Evolutionary conservation across 92 coral and sea anemone species (phyloP), one percentile per base, ranked within the genome.

Genomic region (Diadumene lineata): DNA sequence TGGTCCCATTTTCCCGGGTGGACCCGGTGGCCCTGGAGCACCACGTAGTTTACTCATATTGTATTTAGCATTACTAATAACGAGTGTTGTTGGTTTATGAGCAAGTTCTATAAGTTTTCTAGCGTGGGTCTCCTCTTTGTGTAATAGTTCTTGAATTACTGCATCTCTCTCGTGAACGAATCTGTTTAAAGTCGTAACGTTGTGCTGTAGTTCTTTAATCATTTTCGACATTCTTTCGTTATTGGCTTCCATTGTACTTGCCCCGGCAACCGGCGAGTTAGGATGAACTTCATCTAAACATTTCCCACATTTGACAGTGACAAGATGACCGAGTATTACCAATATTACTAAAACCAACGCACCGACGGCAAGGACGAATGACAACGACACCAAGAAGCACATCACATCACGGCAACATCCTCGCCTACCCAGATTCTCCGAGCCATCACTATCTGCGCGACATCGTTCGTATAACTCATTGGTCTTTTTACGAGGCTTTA

Each of bases 381-480:
- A 63, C 13, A 68, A 26, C 16, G 76, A 34, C 15, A 81, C 76
- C 44, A 78, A 21, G n/a, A 83, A 32, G 61, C 82, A 74, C 74
- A 79, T 58, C 38, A 55, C 68, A 17, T 66, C 77, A 11, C 78
- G 21, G 11, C 92, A 87, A 8, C 74, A 34, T 22, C 64, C 69
- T 26, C 60, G 56, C 53, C 57, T 68, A 34, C 71, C 81, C 3
- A 79, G 72, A 1, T 67, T 70, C 34, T 83, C 88, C 15, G 90
- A 82, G 11, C 79, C 85, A 22, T 78, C 73, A 50, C 89, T 78
- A 56, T 46, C 84, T 0, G 90, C 70, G 19, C 85, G 69, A 65
- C 72, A 55, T 18, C 89, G 68, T 50, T 91, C 93, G 76, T 91
- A 87, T 1, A 84, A 48, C 33, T 91, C 97, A 48, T 91, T 91